Percentiles rank a stretch among this genome's conserved stretches.
These are phyloP conservation scores for Helogale parvula DNA, from an alignment of 2,113 vertebrate species.

Conservation along the genomic window DNA sequence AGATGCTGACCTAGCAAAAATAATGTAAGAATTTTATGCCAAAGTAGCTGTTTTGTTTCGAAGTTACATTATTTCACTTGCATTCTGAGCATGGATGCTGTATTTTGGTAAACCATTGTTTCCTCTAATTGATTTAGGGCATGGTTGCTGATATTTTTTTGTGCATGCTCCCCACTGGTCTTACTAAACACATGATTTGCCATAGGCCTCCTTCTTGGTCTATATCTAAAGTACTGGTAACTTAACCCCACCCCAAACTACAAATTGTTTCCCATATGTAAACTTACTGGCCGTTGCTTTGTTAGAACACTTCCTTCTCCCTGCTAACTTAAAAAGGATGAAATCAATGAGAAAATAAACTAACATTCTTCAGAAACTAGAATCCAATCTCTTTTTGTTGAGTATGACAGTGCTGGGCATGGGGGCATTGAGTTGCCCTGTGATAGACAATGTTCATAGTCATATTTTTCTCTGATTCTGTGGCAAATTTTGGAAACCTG, in stretches of 20 bases:
- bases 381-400: neutral
- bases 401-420: neutral
- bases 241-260: neutral
- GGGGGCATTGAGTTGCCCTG: neutral
- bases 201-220: neutral
- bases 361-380: neutral
- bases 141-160: neutral
- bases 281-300: neutral
- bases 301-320: neutral
- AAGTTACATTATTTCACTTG: neutral
- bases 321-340: neutral
- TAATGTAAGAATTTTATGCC: neutral
- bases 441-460: neutral
- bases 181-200: neutral
- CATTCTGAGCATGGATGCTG: neutral
- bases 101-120: neutral
- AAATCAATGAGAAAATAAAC: neutral
- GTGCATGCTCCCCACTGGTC: neutral
- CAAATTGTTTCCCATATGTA: neutral
- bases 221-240: neutral
- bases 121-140: neutral
- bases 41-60: neutral
- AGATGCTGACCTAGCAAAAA: neutral
- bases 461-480: neutral
- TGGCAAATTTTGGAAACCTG: slow-evolving; percentile 29